A percentile compares a stretch with the other conserved stretches of the same genome.
These are phyloP conservation scores for Macrochelys suwanniensis DNA, from an alignment of 2,797 vertebrate genomes.

Conservation along the genomic window DNA sequence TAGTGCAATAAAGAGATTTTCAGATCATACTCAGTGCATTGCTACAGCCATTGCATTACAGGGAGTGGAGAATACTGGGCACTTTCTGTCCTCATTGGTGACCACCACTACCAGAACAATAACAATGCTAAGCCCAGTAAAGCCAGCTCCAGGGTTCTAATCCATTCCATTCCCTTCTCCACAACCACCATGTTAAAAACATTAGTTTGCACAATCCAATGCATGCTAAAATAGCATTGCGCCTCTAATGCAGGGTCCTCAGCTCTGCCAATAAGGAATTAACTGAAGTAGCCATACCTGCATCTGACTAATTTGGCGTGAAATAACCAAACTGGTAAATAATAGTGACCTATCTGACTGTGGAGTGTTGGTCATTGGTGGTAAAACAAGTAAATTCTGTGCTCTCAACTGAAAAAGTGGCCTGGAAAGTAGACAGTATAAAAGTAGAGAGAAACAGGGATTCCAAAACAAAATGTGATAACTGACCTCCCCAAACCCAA, in stretches of 20 bases:
- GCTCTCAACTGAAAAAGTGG: not conserved
- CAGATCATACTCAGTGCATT: rapidly evolving
- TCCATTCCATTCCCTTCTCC: rapidly evolving
- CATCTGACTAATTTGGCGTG: not conserved
- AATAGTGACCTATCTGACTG: not conserved
- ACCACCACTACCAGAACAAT: not conserved
- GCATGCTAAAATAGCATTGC: not conserved
- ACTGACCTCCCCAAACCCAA: not conserved
- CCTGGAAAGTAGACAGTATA: not conserved
- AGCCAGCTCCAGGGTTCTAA: not conserved
- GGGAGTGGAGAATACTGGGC: not conserved
- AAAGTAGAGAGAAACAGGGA: not conserved
- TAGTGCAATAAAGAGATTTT: not conserved
- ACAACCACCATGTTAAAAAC: not conserved
- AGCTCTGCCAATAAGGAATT: not conserved
- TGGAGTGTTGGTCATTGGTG: not conserved
- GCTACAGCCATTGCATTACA: not conserved
- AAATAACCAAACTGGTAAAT: not conserved
- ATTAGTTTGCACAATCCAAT: not conserved
- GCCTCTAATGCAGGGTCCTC: not conserved
- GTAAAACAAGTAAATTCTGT: not conserved
- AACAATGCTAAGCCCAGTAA: too few species aligned
- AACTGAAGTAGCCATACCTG: not conserved
- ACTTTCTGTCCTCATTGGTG: not conserved
- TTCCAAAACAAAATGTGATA: not conserved